Percentiles rank a stretch among this genome's conserved stretches.
These are phyloP conservation scores for Labroides dimidiatus DNA, from an alignment of 2,797 vertebrate species.

Conservation along the genomic window DNA sequence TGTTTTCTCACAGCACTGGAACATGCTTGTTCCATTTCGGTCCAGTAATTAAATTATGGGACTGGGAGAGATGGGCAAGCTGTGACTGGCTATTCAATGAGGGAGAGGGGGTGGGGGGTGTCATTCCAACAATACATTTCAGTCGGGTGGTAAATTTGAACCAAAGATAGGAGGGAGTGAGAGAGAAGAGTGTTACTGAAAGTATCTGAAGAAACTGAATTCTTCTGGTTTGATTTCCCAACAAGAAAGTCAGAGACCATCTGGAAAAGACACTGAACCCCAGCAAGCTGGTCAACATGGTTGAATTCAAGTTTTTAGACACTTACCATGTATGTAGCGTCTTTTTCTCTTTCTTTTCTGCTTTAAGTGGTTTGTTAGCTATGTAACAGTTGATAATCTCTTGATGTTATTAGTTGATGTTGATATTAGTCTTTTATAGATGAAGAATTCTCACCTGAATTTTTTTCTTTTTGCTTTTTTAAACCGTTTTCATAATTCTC, in stretches of 20 bases:
- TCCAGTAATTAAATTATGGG: constrained; percentile 69
- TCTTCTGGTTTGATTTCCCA: constrained; percentile 20
- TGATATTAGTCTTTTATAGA: no score
- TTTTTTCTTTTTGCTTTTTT: no score
- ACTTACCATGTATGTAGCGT: no score
- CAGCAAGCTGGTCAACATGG: no score
- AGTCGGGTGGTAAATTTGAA: constrained; percentile 25
- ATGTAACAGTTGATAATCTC: no score
- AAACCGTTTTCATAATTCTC: no score
- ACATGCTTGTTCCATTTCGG: constrained; percentile 62
- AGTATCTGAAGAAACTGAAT: constrained; percentile 3
- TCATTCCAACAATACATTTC: constrained; percentile 43
- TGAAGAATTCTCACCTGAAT: no score
- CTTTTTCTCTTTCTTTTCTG: no score
- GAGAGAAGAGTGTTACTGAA: constrained; percentile 9
- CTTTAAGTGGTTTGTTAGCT: no score
- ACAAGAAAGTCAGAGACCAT: neutral
- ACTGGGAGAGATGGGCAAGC: constrained; percentile 49
- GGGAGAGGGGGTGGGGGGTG: neutral
- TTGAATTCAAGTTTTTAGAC: no score
- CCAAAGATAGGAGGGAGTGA: neutral
- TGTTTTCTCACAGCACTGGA: constrained; percentile 54
- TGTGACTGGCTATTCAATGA: constrained; percentile 52
- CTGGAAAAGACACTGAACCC: constrained; percentile 2
- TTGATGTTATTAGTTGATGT: no score